Evolutionary conservation across 1,140 invertebrate genomes (phyloP).

Genomic region (Ladona fulva): DNA sequence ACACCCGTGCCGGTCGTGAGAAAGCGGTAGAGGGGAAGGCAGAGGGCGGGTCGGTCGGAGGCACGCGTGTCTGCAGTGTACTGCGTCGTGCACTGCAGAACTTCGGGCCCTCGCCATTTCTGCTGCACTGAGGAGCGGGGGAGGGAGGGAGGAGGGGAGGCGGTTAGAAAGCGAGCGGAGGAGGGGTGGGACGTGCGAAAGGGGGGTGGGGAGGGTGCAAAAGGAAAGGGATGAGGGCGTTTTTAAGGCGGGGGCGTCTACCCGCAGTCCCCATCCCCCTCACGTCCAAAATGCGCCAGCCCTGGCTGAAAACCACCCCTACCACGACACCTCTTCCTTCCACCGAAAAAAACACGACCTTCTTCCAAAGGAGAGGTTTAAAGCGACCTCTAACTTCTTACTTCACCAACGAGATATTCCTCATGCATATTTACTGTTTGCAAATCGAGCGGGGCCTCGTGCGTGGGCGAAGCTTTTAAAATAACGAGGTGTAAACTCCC

Average conservation of each 20-base stretch:
- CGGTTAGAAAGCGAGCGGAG: not conserved
- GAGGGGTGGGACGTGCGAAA: not conserved
- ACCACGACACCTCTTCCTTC: not conserved
- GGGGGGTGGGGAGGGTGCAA: not conserved
- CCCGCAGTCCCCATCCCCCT: not conserved
- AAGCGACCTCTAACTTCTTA: no score
- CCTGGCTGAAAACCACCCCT: not conserved
- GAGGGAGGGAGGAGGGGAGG: not conserved
- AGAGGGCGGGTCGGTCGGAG: not conserved
- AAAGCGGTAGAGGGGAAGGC: not conserved
- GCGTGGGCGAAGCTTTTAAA: no score
- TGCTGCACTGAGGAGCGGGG: not conserved
- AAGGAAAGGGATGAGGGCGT: not conserved
- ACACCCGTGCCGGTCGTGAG: not conserved
- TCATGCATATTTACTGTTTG: no score
- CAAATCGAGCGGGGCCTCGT: no score
- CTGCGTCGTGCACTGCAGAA: not conserved
- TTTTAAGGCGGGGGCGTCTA: not conserved
- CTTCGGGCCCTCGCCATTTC: not conserved
- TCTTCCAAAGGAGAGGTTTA: no score
- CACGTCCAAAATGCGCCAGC: not conserved
- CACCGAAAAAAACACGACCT: not conserved
- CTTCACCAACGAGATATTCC: no score
- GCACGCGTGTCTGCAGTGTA: constrained; percentile 1
- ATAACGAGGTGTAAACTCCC: no score